These are phyloP conservation scores for Leptinotarsa peninsularis DNA, from an alignment of 2,888 invertebrate species.

Conservation along the genomic window DNA sequence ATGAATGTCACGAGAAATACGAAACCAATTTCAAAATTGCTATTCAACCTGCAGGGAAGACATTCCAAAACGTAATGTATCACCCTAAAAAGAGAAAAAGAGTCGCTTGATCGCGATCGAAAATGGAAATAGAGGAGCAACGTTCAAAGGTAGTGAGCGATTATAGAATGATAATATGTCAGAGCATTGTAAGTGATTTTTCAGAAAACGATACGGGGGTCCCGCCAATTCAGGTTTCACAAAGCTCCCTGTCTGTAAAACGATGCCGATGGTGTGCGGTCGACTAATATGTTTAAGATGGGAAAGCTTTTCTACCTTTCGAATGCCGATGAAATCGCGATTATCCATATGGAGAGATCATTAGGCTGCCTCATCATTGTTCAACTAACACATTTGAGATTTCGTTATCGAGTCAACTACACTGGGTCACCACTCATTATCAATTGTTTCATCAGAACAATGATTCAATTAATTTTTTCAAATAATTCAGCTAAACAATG, in stretches of 20 bases:
- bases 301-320: slow-evolving; percentile 23
- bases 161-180: slow-evolving; percentile 58
- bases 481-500: too few species aligned
- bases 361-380: slow-evolving; percentile 30
- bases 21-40: slow-evolving; percentile 16
- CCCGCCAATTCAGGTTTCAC: slow-evolving; percentile 35
- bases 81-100: slow-evolving; percentile 32
- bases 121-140: slow-evolving; percentile 37
- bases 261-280: slow-evolving; percentile 10
- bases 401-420: too few species aligned
- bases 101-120: slow-evolving; percentile 37
- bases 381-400: too few species aligned
- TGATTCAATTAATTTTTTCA: too few species aligned
- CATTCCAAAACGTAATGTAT: slow-evolving; percentile 33
- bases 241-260: slow-evolving; percentile 27
- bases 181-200: slow-evolving; percentile 58
- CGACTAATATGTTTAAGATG: slow-evolving; percentile 26
- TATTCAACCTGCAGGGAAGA: slow-evolving; percentile 17
- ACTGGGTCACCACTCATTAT: too few species aligned
- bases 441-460: too few species aligned
- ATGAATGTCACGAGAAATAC: slow-evolving; percentile 14
- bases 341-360: slow-evolving; percentile 46
- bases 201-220: slow-evolving; percentile 48
- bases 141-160: slow-evolving; percentile 42
- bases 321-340: slow-evolving; percentile 40